Evolutionary conservation across 2,888 invertebrate genomes (phyloP).

Genomic region (Campopleginae sp.): DNA sequence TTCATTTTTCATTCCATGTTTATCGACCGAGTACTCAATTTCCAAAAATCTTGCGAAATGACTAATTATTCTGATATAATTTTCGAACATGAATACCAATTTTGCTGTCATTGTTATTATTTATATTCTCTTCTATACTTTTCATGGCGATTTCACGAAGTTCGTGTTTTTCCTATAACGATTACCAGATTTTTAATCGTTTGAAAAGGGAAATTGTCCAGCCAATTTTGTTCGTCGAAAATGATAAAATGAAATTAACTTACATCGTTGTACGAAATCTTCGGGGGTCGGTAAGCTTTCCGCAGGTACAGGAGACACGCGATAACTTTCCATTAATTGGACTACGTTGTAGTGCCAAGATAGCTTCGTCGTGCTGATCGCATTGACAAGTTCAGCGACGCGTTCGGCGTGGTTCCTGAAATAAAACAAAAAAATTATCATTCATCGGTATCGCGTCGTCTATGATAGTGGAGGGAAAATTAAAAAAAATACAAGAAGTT

Average conservation of each 20-base stretch:
- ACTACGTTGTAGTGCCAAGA: conserved; percentile 87
- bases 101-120: background rate
- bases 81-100: background rate
- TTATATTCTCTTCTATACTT: background rate
- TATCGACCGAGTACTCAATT: background rate
- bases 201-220: background rate
- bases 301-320: conserved; percentile 83
- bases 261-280: conserved; percentile 87
- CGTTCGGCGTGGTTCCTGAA: conserved; percentile 84
- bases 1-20: background rate
- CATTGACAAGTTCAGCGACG: conserved; percentile 85
- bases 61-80: too few species aligned
- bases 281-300: conserved; percentile 86
- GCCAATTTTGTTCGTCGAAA: background rate
- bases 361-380: conserved; percentile 82
- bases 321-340: conserved; percentile 87
- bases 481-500: background rate
- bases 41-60: background rate
- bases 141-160: background rate
- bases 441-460: background rate
- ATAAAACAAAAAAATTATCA: conserved; percentile 46
- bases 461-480: background rate
- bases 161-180: background rate
- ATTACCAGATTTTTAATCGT: background rate
- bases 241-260: conserved; percentile 1